Percentiles rank a stretch among this genome's conserved stretches.
Evolutionary conservation across 2,888 invertebrate species (phyloP).

Genomic region (Melipona beecheii): DNA sequence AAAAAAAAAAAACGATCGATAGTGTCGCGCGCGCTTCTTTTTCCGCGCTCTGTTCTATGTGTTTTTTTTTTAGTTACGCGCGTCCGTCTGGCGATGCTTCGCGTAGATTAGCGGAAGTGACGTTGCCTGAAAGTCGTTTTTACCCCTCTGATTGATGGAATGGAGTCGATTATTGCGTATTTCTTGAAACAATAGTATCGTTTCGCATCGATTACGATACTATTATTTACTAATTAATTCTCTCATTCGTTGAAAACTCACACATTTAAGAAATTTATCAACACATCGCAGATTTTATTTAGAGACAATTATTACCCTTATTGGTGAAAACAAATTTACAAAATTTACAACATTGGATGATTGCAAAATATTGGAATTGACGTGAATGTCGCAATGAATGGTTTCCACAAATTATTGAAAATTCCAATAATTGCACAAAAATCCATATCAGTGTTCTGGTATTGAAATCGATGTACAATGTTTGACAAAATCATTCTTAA

Average conservation of each 20-base stretch:
- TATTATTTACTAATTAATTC: not conserved
- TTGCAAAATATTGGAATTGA: too few species aligned
- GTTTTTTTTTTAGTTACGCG: slow-evolving; percentile 54
- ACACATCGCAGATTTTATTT: not conserved
- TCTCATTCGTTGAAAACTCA: too few species aligned
- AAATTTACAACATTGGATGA: too few species aligned
- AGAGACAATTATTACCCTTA: too few species aligned
- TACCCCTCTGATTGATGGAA: slow-evolving; percentile 17
- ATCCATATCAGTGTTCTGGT: too few species aligned
- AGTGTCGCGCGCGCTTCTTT: slow-evolving; percentile 51
- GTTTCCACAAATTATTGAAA: too few species aligned
- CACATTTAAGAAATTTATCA: too few species aligned
- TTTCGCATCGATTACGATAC: not conserved
- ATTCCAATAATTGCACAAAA: too few species aligned
- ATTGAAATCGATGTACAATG: too few species aligned
- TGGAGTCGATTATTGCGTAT: slow-evolving; percentile 7
- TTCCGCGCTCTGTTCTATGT: slow-evolving; percentile 52
- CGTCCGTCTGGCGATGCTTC: slow-evolving; percentile 47
- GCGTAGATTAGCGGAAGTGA: slow-evolving; percentile 41
- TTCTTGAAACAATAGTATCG: not conserved
- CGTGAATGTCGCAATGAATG: too few species aligned
- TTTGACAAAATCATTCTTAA: too few species aligned
- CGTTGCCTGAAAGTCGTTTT: slow-evolving; percentile 27
- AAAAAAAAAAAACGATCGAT: not conserved
- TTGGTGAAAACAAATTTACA: too few species aligned